A percentile compares a stretch with the other conserved stretches of the same genome.
Evolutionary conservation across 2,113 vertebrate genomes (phyloP).

Genomic region (Eidolon helvum): DNA sequence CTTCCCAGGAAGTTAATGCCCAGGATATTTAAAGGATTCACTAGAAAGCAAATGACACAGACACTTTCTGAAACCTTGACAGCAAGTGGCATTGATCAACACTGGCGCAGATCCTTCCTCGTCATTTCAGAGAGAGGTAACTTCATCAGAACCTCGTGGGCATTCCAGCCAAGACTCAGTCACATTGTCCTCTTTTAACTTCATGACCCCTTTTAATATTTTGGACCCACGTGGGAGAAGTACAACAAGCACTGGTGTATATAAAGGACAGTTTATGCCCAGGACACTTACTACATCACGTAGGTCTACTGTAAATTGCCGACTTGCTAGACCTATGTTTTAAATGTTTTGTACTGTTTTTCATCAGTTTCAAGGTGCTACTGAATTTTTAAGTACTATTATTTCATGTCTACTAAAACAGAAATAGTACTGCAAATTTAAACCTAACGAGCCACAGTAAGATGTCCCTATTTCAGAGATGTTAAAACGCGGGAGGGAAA

Average conservation of each 20-base stretch:
- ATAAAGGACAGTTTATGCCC: accelerated
- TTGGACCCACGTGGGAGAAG: background rate
- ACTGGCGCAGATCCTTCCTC: background rate
- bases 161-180: background rate
- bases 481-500: background rate
- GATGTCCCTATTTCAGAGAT: background rate
- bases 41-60: conserved; percentile 77
- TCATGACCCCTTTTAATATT: background rate
- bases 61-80: background rate
- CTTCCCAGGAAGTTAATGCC: conserved; percentile 91
- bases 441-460: background rate
- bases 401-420: background rate
- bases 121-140: background rate
- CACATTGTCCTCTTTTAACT: accelerated
- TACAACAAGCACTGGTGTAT: background rate
- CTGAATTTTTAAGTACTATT: background rate
- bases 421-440: background rate
- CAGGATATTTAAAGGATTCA: conserved; percentile 92
- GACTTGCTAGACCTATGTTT: background rate
- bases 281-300: background rate
- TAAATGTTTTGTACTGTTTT: background rate
- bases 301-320: background rate
- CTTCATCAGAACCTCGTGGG: background rate
- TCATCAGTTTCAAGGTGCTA: background rate
- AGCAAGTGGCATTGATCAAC: background rate